Conservation (phyloP, 2,888 invertebrate species). For the Pyrrhia umbra region DNA sequence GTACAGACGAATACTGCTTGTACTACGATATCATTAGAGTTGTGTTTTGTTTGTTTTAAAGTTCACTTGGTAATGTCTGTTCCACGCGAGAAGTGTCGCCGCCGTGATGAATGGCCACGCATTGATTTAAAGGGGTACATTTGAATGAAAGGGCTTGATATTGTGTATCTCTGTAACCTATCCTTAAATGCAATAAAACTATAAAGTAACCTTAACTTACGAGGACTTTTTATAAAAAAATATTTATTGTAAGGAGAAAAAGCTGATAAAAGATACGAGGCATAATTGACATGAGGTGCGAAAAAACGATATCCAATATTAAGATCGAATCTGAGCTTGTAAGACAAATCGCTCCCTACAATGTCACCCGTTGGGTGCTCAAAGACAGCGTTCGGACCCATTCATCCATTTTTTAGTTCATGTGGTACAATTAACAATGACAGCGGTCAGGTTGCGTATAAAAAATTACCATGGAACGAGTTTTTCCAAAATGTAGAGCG, state of each 20-base stretch:
- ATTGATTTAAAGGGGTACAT: constrained; percentile 85
- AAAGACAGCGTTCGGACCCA: constrained; percentile 75
- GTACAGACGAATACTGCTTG: constrained; percentile 55
- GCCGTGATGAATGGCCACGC: constrained; percentile 82
- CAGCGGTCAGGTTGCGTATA: constrained; percentile 85
- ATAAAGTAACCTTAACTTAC: constrained; percentile 70
- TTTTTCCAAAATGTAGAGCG: constrained; percentile 76
- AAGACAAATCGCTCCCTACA: constrained; percentile 86
- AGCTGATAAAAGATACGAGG: constrained; percentile 53
- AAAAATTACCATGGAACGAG: constrained; percentile 76
- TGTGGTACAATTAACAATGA: constrained; percentile 85
- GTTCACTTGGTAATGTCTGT: constrained; percentile 65
- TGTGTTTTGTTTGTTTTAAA: constrained; percentile 66
- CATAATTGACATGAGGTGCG: constrained; percentile 80
- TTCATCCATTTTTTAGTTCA: constrained; percentile 85
- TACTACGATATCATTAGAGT: constrained; percentile 61
- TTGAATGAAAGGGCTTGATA: constrained; percentile 77
- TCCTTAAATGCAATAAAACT: constrained; percentile 80
- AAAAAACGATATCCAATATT: constrained; percentile 81
- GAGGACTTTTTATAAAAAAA: constrained; percentile 57
- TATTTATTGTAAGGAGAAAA: constrained; percentile 37
- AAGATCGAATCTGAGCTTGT: constrained; percentile 83
- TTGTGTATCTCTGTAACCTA: constrained; percentile 76
- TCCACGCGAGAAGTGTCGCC: constrained; percentile 78
- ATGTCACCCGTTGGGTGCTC: constrained; percentile 85